These are phyloP conservation scores for Drosophila mimica DNA, from an alignment of 2,888 invertebrate genomes.

Conservation along the genomic window DNA sequence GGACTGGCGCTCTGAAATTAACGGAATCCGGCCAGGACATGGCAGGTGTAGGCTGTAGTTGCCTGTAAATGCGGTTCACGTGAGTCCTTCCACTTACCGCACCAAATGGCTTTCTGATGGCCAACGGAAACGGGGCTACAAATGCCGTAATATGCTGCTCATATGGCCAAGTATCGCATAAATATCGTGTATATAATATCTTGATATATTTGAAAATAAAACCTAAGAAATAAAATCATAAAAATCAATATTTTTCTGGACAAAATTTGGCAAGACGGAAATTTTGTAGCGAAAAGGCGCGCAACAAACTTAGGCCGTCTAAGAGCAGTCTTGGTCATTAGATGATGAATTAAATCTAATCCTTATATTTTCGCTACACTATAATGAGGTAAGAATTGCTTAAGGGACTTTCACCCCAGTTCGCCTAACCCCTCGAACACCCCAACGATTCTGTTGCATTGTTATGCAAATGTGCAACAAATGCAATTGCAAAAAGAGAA, in stretches of 20 bases:
- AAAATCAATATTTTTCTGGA: not conserved
- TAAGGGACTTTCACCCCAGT: not conserved
- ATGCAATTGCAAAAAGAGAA: slow-evolving; percentile 19
- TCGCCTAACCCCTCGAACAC: not conserved
- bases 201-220: not conserved
- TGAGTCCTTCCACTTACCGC: slow-evolving; percentile 23
- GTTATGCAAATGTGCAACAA: slow-evolving; percentile 40
- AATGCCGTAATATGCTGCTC: slow-evolving; percentile 55
- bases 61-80: slow-evolving; percentile 28
- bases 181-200: slow-evolving; percentile 9
- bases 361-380: not conserved
- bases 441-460: slow-evolving; percentile 9
- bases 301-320: not conserved
- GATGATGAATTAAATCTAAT: not conserved
- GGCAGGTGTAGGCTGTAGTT: slow-evolving; percentile 20
- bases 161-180: slow-evolving; percentile 28
- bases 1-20: slow-evolving; percentile 43
- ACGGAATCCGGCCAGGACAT: slow-evolving; percentile 50
- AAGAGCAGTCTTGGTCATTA: not conserved
- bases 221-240: not conserved
- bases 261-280: not conserved
- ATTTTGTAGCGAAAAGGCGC: not conserved
- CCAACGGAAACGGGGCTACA: slow-evolving; percentile 68
- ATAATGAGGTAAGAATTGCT: not conserved
- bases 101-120: slow-evolving; percentile 74